Percentiles rank a stretch among this genome's conserved stretches.
Conservation (phyloP, 1,140 invertebrate species). For the Lasioglossum baleicum region DNA sequence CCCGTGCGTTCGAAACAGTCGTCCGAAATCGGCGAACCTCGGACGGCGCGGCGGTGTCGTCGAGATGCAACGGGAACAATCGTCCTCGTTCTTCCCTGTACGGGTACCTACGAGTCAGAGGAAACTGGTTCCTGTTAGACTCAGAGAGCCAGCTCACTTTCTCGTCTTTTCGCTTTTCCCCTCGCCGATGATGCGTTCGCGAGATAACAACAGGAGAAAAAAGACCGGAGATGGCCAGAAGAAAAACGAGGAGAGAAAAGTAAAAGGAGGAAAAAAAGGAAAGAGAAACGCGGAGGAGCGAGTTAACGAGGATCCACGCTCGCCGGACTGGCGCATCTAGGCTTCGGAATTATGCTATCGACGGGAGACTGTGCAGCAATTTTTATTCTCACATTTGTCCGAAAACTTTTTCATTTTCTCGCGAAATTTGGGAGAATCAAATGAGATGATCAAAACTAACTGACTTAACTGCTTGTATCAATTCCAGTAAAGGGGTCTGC, state of each 20-base stretch:
- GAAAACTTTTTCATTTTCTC: too few relatives aligned
- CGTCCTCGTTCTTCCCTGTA: constrained; percentile 17
- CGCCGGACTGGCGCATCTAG: too few relatives aligned
- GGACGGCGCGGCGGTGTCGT: constrained; percentile 40
- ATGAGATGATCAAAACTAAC: too few relatives aligned
- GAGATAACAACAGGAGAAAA: neutral
- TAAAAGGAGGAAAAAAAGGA: neutral
- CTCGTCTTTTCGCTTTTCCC: constrained; percentile 53
- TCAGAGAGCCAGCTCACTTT: constrained; percentile 28
- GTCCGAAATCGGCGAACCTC: constrained; percentile 13
- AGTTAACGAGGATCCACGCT: neutral
- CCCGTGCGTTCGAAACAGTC: neutral
- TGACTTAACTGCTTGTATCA: too few relatives aligned
- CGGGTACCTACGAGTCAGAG: constrained; percentile 16
- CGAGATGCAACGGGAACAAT: constrained; percentile 30
- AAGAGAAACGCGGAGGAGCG: constrained; percentile 1
- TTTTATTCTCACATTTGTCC: too few relatives aligned
- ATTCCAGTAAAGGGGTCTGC: too few relatives aligned
- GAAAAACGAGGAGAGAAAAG: neutral
- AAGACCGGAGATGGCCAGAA: neutral
- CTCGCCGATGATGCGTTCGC: constrained; percentile 25
- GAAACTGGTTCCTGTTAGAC: constrained; percentile 69
- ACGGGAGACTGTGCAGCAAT: too few relatives aligned
- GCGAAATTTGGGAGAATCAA: too few relatives aligned
- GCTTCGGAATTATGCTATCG: too few relatives aligned